Evolutionary conservation across 2,888 invertebrate species (phyloP), one percentile per base, ranked within the genome.

Genomic region (Eubasilissa splendida): DNA sequence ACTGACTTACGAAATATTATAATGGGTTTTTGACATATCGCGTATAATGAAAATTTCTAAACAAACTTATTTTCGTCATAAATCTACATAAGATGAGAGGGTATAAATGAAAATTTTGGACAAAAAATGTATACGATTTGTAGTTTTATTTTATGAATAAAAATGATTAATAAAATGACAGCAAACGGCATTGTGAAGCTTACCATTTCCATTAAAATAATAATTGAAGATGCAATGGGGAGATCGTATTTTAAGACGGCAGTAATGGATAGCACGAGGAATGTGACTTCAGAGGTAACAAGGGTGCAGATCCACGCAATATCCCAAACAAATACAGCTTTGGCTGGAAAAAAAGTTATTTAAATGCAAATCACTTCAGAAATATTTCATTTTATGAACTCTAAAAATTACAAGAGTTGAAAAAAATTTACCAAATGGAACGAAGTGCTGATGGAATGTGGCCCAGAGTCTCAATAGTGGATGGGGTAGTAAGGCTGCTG

Each of bases 161-260:
- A n/a, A n/a, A n/a, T n/a, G n/a, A n/a, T n/a, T n/a, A n/a, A n/a
- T n/a, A n/a, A n/a, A n/a, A n/a, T n/a, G n/a, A n/a, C n/a, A n/a
- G n/a, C n/a, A 42, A 42, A 42, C 3, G 4, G 42, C 42, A 3
- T 4, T 42, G 42, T 42, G 3, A 42, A 42, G 3, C 84, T 85
- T 86, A 92, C 93, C 88, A 93, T 93, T 88, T 94, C 94, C 83
- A 90, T 86, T 7, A 92, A 87, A 42, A 93, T 85, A 42, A 92
- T 88, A 5, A 91, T 85, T 22, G 92, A 87, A 7, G 92, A 92
- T 3, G 90, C 92, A 50, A 91, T 88, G 0, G 93, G 92, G 5
- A 94, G 86, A 5, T 90, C 84, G 81, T 90, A 86, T 8, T 87
- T 85, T 12, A 89, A 83, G 3, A 92, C 84, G 71, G 88, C 85